A percentile compares a stretch with the other conserved stretches of the same genome.
Evolutionary conservation across 2,888 invertebrate species (phyloP).

Genomic region (Pandemis heparana): DNA sequence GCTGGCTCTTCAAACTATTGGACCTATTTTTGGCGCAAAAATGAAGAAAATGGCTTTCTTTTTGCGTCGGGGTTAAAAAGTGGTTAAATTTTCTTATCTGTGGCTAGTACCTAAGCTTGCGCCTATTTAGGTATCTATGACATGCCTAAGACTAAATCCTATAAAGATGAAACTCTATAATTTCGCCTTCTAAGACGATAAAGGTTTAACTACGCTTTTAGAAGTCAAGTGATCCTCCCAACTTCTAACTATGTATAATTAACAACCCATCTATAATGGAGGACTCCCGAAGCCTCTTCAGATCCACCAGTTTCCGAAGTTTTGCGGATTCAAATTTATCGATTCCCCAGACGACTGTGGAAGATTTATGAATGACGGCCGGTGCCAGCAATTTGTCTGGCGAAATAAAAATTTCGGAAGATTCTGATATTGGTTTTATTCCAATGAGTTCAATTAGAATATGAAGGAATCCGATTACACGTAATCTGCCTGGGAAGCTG

Average conservation of each 20-base stretch:
- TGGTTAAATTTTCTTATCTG: too few relatives aligned
- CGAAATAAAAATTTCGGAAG: not conserved
- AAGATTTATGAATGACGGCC: slow-evolving; percentile 24
- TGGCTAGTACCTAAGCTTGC: too few relatives aligned
- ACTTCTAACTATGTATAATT: slow-evolving; percentile 23
- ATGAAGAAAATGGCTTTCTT: too few relatives aligned
- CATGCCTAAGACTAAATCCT: not conserved
- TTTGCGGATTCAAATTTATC: slow-evolving; percentile 18
- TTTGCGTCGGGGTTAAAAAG: too few relatives aligned
- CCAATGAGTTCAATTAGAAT: slow-evolving; percentile 18
- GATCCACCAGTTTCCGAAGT: not conserved
- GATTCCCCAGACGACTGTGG: slow-evolving; percentile 9
- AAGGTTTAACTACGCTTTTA: not conserved
- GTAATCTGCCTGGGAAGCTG: slow-evolving; percentile 10
- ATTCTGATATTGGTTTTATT: slow-evolving; percentile 32
- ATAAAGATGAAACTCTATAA: not conserved
- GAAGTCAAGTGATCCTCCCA: slow-evolving; percentile 10
- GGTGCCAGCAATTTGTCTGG: not conserved
- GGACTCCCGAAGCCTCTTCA: not conserved
- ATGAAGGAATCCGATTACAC: slow-evolving; percentile 10
- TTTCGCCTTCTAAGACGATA: not conserved
- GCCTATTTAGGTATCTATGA: too few relatives aligned
- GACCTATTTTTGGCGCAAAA: too few relatives aligned
- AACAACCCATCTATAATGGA: not conserved
- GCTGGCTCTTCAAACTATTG: too few relatives aligned